These are phyloP conservation scores for Rhegmatorhina hoffmannsi DNA, from an alignment of 2,113 vertebrate species.

Conservation along the genomic window DNA sequence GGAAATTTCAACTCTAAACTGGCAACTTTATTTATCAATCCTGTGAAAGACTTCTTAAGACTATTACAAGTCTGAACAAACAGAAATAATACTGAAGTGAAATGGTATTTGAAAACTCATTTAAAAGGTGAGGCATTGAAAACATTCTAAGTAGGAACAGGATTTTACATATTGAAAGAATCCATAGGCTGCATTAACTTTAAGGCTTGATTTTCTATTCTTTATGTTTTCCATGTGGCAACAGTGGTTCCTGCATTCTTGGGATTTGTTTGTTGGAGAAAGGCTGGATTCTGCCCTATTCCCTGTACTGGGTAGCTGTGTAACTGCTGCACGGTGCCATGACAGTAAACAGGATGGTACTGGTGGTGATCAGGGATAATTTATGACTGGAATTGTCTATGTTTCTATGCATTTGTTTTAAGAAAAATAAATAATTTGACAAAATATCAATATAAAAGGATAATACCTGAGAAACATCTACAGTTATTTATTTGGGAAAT, in stretches of 20 bases:
- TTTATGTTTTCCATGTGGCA: not conserved
- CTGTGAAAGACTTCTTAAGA: constrained; percentile 11
- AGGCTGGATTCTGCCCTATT: not conserved
- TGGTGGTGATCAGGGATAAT: not conserved
- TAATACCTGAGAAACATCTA: not conserved
- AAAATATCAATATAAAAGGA: not conserved
- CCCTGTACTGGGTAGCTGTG: not conserved
- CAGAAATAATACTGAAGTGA: not conserved
- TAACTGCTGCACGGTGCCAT: not conserved
- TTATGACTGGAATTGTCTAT: not conserved
- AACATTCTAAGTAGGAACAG: not conserved
- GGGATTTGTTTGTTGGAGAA: not conserved
- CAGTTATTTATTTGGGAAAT: not conserved
- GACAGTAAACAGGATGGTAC: not conserved
- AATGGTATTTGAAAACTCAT: not conserved
- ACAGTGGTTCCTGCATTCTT: not conserved
- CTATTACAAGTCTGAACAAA: not conserved
- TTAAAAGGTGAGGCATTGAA: not conserved
- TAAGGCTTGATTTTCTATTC: not conserved
- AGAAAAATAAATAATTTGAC: not conserved
- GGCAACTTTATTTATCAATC: constrained; percentile 35
- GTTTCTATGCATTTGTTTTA: not conserved
- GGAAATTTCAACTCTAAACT: constrained; percentile 50
- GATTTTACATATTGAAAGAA: not conserved
- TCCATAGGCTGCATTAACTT: not conserved